Conservation (phyloP, 1,140 invertebrate species). For the Trichonephila inaurata region DNA sequence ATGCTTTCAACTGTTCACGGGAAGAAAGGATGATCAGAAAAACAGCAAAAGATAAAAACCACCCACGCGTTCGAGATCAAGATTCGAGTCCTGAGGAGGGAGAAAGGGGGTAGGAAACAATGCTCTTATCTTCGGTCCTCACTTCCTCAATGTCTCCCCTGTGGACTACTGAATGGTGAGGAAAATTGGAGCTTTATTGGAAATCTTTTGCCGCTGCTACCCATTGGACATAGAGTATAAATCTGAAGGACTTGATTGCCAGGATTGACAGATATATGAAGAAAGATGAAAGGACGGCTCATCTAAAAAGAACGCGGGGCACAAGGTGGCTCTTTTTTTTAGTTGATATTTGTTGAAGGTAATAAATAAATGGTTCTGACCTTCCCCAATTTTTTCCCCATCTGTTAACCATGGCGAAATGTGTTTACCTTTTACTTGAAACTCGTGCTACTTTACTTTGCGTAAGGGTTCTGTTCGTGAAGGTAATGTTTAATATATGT, state of each 20-base stretch:
- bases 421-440: too few relatives aligned
- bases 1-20: constrained; percentile 14
- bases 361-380: too few relatives aligned
- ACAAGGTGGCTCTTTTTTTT: neutral
- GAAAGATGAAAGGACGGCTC: neutral
- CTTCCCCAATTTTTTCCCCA: too few relatives aligned
- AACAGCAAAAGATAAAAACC: constrained; percentile 15
- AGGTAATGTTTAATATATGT: too few relatives aligned
- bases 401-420: too few relatives aligned
- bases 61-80: constrained; percentile 14
- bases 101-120: neutral
- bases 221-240: neutral
- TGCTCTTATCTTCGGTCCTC: constrained; percentile 18
- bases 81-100: neutral
- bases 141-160: constrained; percentile 1
- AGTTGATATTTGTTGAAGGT: too few relatives aligned
- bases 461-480: too few relatives aligned
- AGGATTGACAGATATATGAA: neutral
- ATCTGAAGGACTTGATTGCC: neutral
- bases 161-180: neutral
- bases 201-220: constrained; percentile 1
- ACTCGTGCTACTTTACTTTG: too few relatives aligned
- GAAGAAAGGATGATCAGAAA: neutral
- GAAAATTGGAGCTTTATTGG: constrained; percentile 30
- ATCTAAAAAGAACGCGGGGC: neutral